phyloP scores from a whole-genome alignment of 2,113 vertebrate genomes.

The Pedionomus torquatus region DNA sequence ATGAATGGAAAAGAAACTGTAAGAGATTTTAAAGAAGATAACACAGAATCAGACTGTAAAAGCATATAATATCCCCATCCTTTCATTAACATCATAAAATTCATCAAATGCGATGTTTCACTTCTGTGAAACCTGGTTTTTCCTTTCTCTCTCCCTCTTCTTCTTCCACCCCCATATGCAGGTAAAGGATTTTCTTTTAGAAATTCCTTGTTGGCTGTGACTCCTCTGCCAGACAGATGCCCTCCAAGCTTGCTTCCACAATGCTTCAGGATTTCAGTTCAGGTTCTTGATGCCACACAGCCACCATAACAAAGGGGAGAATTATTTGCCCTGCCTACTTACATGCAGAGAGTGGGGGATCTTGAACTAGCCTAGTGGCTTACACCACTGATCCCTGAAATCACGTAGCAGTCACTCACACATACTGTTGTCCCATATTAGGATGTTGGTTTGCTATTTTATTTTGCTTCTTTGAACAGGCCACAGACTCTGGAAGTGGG shows the following conservation, averaged over 20 bases:
- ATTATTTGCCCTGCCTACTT: background rate
- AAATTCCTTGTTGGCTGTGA: background rate
- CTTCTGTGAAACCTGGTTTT: background rate
- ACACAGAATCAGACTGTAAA: background rate
- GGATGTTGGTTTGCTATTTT: background rate
- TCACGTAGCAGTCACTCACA: background rate
- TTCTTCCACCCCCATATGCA: background rate
- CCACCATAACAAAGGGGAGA: background rate
- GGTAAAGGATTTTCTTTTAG: background rate
- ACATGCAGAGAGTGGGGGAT: background rate
- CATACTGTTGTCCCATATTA: background rate
- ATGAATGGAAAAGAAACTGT: constrained; percentile 90
- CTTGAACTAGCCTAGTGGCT: background rate
- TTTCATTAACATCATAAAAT: background rate
- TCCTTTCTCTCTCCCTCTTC: background rate
- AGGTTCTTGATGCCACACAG: background rate
- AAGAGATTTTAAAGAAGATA: constrained; percentile 38
- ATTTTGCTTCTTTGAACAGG: background rate
- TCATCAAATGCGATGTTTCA: background rate
- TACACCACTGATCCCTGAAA: background rate
- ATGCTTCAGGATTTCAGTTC: background rate
- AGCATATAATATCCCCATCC: background rate
- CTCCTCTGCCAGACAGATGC: background rate
- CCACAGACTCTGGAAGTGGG: constrained; percentile 4
- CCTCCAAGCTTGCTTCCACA: background rate